Percentiles rank a stretch among this genome's conserved stretches.
phyloP scores from a whole-genome alignment of 1,140 invertebrate genomes.

The Bilobella aurantiaca region DNA sequence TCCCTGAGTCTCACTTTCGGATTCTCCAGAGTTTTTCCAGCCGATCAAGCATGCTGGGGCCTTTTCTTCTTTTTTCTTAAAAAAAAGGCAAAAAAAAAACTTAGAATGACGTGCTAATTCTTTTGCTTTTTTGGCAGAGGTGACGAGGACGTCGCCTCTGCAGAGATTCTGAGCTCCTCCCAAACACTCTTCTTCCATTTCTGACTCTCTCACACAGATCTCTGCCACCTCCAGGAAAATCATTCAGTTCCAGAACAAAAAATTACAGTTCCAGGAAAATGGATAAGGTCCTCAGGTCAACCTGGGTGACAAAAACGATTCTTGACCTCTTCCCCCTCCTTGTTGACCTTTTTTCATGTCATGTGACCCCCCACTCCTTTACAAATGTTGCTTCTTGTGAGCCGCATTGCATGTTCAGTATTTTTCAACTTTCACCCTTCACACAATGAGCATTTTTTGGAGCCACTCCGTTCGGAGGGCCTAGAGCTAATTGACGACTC shows the following conservation, averaged over 20 bases:
- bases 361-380: slow-evolving; percentile 14
- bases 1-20: slow-evolving; percentile 21
- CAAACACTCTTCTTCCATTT: slow-evolving; percentile 8
- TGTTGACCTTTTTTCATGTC: slow-evolving; percentile 19
- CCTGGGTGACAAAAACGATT: slow-evolving; percentile 8
- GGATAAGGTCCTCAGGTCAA: background rate
- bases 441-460: slow-evolving; percentile 6
- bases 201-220: slow-evolving; percentile 17
- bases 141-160: background rate
- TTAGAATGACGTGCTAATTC: too few species aligned
- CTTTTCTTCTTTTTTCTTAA: slow-evolving; percentile 16
- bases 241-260: background rate
- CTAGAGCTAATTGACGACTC: too few species aligned
- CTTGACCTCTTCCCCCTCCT: slow-evolving; percentile 10
- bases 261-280: background rate
- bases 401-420: background rate
- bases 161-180: background rate
- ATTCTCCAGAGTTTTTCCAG: slow-evolving; percentile 35
- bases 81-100: background rate
- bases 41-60: slow-evolving; percentile 29
- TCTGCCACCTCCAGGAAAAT: background rate
- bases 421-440: background rate
- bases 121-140: background rate
- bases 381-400: slow-evolving; percentile 13
- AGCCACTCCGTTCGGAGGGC: too few species aligned